A percentile compares a stretch with the other conserved stretches of the same genome.
Conservation (phyloP, 2,888 invertebrate genomes). For the Augiades crinisus region DNA sequence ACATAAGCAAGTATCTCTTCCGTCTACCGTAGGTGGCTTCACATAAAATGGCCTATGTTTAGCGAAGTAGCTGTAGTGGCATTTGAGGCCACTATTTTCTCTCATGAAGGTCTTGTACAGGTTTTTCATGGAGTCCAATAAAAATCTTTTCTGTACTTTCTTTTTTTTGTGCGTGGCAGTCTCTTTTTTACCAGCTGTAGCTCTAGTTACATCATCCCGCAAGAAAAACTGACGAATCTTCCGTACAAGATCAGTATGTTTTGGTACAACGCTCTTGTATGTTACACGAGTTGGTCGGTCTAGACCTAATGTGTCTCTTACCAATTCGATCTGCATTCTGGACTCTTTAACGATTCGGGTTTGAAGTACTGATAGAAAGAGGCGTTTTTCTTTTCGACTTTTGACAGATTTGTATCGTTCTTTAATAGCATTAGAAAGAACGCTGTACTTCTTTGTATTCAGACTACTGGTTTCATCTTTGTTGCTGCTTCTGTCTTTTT, state of each 20-base stretch:
- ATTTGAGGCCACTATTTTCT: too few species aligned
- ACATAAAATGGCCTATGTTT: too few species aligned
- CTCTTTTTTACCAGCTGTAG: not conserved
- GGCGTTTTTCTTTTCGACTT: conserved; percentile 19
- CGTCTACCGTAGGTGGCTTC: too few species aligned
- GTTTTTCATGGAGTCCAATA: too few species aligned
- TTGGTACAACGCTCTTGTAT: not conserved
- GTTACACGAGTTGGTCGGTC: not conserved
- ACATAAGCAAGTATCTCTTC: too few species aligned
- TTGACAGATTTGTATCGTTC: conserved; percentile 22
- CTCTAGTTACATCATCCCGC: not conserved
- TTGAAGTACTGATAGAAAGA: conserved; percentile 2
- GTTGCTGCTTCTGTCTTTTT: conserved; percentile 3
- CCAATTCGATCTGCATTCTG: not conserved
- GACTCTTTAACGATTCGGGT: not conserved
- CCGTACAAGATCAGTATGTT: not conserved
- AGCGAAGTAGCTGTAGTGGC: too few species aligned
- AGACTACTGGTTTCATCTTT: conserved; percentile 1
- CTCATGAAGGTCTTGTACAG: too few species aligned
- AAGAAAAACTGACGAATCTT: not conserved
- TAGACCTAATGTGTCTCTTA: not conserved
- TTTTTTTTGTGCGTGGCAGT: not conserved
- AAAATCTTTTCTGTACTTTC: not conserved
- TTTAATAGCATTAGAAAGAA: conserved; percentile 27
- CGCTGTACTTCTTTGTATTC: conserved; percentile 11